Evolutionary conservation across 2,113 vertebrate genomes (phyloP), one percentile per base, ranked within the genome.

Genomic region (Epinephelus fuscoguttatus): DNA sequence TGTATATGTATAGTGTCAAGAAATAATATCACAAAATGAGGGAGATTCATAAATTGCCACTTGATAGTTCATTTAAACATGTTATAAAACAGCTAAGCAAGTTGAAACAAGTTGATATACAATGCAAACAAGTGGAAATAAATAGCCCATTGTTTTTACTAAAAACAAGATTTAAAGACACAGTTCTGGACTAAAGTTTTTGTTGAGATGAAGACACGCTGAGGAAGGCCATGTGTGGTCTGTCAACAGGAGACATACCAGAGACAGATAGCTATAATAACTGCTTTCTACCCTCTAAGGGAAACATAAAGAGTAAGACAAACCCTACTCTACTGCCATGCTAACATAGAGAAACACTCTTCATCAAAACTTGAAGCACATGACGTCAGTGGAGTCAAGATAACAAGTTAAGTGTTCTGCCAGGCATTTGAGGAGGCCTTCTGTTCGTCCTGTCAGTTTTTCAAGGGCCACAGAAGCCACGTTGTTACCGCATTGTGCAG

Each of bases 381-480:
- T 73, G 79, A 89, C 49, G 30, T 89, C 68, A 84, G 53, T 63
- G 27, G 47, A 77, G 55, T 55, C 1, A 2, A 67, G 72, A 78
- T 85, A 85, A 19, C 57, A 10, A 23, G 62, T 27, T 1, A 23
- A 69, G 49, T 25, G 62, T 52, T 59, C 80, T 78, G 80, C 84
- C 72, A 82, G 78, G 71, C 53, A 42, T 63, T 60, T 55, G 0
- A 17, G 52, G 69, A 66, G 60, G 66, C 49, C 85, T 78, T 42
- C 78, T 87, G 83, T 63, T 84, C 14, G n/a, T 72, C 47, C 56
- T 47, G 21, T 52, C 67, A 68, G 21, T 72, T 78, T 87, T 79
- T 82, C 78, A 80, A 76, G 53, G 64, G 56, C 61, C 70, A 61
- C 53, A 63, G 75, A 50, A 57, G 80, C 66, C 82, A 70, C 14